Evolutionary conservation across 1,140 invertebrate species (phyloP), one percentile per base, ranked within the genome.

Genomic region (Argopecten irradians): DNA sequence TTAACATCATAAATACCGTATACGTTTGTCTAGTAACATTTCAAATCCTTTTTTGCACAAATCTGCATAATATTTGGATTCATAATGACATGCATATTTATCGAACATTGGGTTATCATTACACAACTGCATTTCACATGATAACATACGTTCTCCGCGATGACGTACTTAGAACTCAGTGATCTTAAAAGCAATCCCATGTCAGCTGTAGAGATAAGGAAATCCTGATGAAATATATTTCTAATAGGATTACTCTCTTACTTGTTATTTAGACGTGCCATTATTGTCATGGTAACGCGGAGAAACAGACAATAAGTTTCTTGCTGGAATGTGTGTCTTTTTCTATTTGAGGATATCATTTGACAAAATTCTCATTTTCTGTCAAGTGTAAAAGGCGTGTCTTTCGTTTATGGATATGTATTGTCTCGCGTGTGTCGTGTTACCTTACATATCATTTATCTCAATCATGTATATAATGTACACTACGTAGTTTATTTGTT

Each of bases 181-280:
- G 55, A 71, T 71, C 22, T 71, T 71, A 71, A 71, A 71, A 71
- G 55, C 55, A 28, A 71, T 71, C 28, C n/a, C 55, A 71, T 71
- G 55, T 71, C 22, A n/a, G 22, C n/a, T 3, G 11, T 3, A 71
- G 55, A 28, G 5, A 71, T 71, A 71, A 71, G n/a, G 55, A 71
- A 71, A 28, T 28, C 55, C 55, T 71, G n/a, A 71, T 71, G 55
- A 16, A 71, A 71, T 71, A 71, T 71, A 28, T n/a, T 71, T n/a
- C n/a, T n/a, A 71, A 71, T 71, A 71, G 8, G 55, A 71, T 71
- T 71, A 71, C 55, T 28, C 1, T 71, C 5, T 3, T n/a, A n/a
- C n/a, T n/a, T n/a, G n/a, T 22, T 28, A 71, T 28, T 71, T 16
- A 71, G 28, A 71, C 55, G 22, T 5, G 8, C n/a, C 55, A 71